These are phyloP conservation scores for Lasioglossum morio DNA, from an alignment of 2,888 invertebrate genomes.

Conservation along the genomic window DNA sequence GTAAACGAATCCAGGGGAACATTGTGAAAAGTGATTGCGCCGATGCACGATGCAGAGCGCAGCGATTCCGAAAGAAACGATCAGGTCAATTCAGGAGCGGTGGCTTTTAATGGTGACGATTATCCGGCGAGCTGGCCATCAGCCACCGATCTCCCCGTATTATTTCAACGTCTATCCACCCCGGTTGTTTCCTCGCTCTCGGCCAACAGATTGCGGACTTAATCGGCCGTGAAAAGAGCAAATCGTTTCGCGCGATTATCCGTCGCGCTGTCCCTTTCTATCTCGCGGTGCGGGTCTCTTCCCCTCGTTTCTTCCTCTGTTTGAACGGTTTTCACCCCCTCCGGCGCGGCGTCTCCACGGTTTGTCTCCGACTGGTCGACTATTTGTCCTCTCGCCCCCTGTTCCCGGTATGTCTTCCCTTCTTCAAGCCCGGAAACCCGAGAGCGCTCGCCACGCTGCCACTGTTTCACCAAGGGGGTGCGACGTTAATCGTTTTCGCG, in stretches of 20 bases:
- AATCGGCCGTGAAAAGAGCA: slow-evolving; percentile 83
- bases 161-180: slow-evolving; percentile 57
- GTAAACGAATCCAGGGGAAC: too few relatives aligned
- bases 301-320: slow-evolving; percentile 18
- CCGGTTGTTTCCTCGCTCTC: slow-evolving; percentile 50
- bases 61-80: slow-evolving; percentile 1
- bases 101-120: neutral
- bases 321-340: slow-evolving; percentile 5
- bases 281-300: neutral
- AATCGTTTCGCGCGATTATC: slow-evolving; percentile 83
- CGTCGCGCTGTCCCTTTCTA: slow-evolving; percentile 72
- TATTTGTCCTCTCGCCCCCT: slow-evolving; percentile 8
- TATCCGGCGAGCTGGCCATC: neutral
- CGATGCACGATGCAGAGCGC: neutral
- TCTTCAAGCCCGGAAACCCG: slow-evolving; percentile 30
- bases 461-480: slow-evolving; percentile 50
- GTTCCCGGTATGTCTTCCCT: neutral
- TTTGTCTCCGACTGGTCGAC: slow-evolving; percentile 9
- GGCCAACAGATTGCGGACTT: slow-evolving; percentile 78
- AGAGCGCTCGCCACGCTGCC: neutral
- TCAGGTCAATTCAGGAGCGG: neutral
- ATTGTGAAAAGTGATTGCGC: neutral
- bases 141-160: slow-evolving; percentile 44
- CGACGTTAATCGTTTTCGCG: slow-evolving; percentile 70
- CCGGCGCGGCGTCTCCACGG: slow-evolving; percentile 8